A percentile compares a stretch with the other conserved stretches of the same genome.
Evolutionary conservation across 2,797 vertebrate species (phyloP).

Genomic region (Darevskia mixta): DNA sequence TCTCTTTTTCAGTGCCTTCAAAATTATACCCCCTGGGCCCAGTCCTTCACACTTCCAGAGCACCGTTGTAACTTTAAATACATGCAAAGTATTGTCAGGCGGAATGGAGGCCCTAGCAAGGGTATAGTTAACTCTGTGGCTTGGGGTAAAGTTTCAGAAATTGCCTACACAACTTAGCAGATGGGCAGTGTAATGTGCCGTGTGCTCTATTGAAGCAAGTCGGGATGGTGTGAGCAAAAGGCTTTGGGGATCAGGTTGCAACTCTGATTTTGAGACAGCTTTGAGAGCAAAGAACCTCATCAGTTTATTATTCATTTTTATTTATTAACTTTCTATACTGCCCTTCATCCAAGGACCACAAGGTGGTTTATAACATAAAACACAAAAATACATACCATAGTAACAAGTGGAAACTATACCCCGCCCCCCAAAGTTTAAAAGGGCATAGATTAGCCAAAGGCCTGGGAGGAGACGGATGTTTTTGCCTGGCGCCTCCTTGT

Average conservation of each 20-base stretch:
- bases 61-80: not conserved
- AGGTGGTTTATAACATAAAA: too few relatives aligned
- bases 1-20: not conserved
- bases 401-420: too few relatives aligned
- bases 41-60: not conserved
- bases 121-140: not conserved
- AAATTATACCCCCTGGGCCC: not conserved
- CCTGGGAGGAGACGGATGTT: too few relatives aligned
- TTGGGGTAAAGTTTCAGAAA: constrained; percentile 21
- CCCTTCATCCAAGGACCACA: too few relatives aligned
- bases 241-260: constrained; percentile 22
- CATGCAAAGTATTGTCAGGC: constrained; percentile 5
- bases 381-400: too few relatives aligned
- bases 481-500: too few relatives aligned
- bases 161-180: constrained; percentile 18
- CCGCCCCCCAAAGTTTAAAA: too few relatives aligned
- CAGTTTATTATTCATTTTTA: not conserved
- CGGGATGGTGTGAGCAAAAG: not conserved
- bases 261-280: constrained; percentile 4
- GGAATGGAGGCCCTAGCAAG: not conserved
- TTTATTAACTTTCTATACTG: too few relatives aligned
- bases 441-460: too few relatives aligned
- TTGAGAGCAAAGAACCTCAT: constrained; percentile 15
- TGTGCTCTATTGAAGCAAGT: constrained; percentile 28
- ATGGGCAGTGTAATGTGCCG: not conserved